Base-by-base conservation (phyloP, 2,797 vertebrate genomes). In the Pipistrellus pygmaeus region DNA sequence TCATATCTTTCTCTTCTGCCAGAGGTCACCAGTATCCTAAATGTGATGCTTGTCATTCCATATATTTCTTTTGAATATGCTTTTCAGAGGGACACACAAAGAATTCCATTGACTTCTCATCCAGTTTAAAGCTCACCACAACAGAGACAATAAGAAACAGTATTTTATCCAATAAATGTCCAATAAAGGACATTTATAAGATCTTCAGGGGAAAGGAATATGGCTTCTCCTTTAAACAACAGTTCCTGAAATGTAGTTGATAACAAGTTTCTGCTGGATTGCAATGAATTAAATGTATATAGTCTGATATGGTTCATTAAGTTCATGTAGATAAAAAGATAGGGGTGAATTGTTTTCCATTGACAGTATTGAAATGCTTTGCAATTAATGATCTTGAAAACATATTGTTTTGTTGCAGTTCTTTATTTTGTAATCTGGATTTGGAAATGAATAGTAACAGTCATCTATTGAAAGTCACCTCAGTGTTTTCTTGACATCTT, bases 361-460 rank as follows among this genome's bases (percentile, higher is more conserved):
- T 55, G 38, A 95, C 30, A 77, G 12, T 95, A 64, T 82, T 93
- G 93, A 68, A 92, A 85, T 92, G 81, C 60, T 93, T 86, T 57
- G 15, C 91, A 48, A 62, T 92, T 32, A 90, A 35, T 8, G 23
- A 44, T 66, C 57, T 85, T 91, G 77, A 87, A 78, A 92, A 85
- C 69, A 38, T 73, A 27, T 53, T 66, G 12, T 72, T 97, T 90
- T 71, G 21, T 62, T 55, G 1, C 2, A 51, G 41, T 46, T 88
- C 38, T 96, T 96, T 64, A 35, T 66, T 82, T 95, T 85, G 14
- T 91, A 64, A 64, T 78, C 53, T 51, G n/a, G 14, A 90, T 57
- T 94, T 85, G 48, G 46, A 80, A 93, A 32, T 57, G n/a, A 88
- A 66, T 82, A 76, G 11, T 90, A 55, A 51, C 10, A 41, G 23